A percentile compares a stretch with the other conserved stretches of the same genome.
Evolutionary conservation across 2,113 vertebrate species (phyloP).

Genomic region (Polypterus senegalus): DNA sequence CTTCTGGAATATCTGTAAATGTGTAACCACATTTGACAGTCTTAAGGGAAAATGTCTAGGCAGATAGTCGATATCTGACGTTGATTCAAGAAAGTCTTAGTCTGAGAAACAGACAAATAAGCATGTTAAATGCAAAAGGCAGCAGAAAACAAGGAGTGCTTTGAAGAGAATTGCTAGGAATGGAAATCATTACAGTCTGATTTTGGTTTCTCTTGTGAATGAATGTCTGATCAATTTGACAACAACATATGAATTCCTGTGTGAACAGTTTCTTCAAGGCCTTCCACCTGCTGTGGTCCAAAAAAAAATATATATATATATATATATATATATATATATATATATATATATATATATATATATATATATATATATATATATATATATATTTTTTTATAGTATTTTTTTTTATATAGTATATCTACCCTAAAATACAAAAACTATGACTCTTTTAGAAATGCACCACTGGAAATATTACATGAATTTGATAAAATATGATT

Average conservation of each 20-base stretch:
- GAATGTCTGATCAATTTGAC: constrained; percentile 14
- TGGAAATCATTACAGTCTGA: constrained; percentile 12
- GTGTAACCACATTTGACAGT: background rate
- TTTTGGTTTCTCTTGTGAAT: constrained; percentile 2
- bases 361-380: too few species aligned
- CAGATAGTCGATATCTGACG: constrained; percentile 1
- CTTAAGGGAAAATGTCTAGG: constrained; percentile 4
- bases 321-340: too few species aligned
- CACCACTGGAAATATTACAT: too few species aligned
- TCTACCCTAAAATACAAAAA: too few species aligned
- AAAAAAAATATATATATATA: constrained; percentile 1
- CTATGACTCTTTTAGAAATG: too few species aligned
- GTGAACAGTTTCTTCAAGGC: constrained; percentile 8
- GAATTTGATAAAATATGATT: too few species aligned
- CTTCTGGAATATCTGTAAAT: background rate
- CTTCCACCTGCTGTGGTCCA: constrained; percentile 14
- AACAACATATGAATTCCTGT: constrained; percentile 10
- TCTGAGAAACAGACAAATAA: constrained; percentile 8
- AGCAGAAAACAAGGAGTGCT: constrained; percentile 6
- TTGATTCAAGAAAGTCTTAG: constrained; percentile 2
- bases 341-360: too few species aligned
- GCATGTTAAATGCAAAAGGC: constrained; percentile 6
- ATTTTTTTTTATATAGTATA: too few species aligned
- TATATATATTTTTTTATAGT: too few species aligned
- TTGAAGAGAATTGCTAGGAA: constrained; percentile 5